These are phyloP conservation scores for Ophonus ardosiacus DNA, from an alignment of 2,888 invertebrate species.

Conservation along the genomic window DNA sequence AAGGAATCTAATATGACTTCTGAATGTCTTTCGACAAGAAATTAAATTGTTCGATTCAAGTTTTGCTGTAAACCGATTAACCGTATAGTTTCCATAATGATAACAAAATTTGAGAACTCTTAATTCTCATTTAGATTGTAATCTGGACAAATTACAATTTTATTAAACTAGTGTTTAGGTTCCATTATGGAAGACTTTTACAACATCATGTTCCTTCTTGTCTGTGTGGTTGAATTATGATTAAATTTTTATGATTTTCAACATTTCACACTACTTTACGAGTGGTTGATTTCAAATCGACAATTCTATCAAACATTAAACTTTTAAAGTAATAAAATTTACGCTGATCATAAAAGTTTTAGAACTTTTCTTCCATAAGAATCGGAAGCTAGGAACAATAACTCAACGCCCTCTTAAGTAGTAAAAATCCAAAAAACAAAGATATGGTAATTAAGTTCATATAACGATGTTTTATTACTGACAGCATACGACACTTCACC, in stretches of 20 bases:
- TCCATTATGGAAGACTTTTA: too few relatives aligned
- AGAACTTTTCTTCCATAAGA: constrained; percentile 16
- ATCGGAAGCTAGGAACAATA: constrained; percentile 34
- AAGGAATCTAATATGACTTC: neutral
- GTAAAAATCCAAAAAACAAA: constrained; percentile 43
- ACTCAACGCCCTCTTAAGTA: constrained; percentile 22
- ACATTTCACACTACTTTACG: constrained; percentile 25
- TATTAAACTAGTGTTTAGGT: too few relatives aligned
- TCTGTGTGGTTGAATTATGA: neutral
- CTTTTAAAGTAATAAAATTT: constrained; percentile 31
- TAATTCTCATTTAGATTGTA: too few relatives aligned
- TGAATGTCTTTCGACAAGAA: neutral
- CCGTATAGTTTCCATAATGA: neutral
- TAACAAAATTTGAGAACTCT: neutral
- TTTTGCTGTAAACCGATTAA: neutral
- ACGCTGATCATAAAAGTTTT: constrained; percentile 26
- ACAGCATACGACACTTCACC: neutral
- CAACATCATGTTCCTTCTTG: neutral
- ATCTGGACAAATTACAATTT: too few relatives aligned
- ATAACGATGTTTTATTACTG: constrained; percentile 43
- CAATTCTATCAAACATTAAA: constrained; percentile 39
- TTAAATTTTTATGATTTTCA: constrained; percentile 24
- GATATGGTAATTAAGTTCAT: constrained; percentile 45
- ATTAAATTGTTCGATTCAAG: neutral
- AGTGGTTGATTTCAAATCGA: constrained; percentile 5